Percentiles rank a stretch among this genome's conserved stretches.
Conservation (phyloP, 2,888 invertebrate species). For the Netelia inedita region DNA sequence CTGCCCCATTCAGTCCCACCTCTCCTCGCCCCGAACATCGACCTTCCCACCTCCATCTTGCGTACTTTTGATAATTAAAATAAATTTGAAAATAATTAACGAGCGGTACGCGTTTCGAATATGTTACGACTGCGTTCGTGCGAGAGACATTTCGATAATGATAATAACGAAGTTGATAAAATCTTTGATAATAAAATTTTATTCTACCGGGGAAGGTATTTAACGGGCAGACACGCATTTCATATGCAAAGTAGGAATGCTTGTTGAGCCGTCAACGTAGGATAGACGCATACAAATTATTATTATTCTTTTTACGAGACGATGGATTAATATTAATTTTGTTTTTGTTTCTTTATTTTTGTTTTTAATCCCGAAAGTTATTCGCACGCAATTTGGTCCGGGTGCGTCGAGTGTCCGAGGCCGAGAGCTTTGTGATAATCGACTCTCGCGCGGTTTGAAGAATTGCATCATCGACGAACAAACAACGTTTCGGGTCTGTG, state of each 20-base stretch:
- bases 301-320: not conserved
- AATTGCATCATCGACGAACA: constrained; percentile 62
- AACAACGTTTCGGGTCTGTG: constrained; percentile 54
- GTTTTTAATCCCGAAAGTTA: constrained; percentile 1
- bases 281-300: not conserved
- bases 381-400: constrained; percentile 10
- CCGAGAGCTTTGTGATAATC: constrained; percentile 20
- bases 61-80: not conserved
- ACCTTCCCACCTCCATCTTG: too few relatives aligned
- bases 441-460: constrained; percentile 43
- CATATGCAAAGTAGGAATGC: not conserved
- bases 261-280: not conserved
- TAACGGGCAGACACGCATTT: not conserved
- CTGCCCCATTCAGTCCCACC: not conserved
- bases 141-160: not conserved
- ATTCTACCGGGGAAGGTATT: constrained; percentile 21
- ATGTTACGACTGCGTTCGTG: not conserved
- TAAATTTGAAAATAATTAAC: not conserved
- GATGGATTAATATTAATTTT: not conserved
- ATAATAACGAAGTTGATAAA: not conserved
- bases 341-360: not conserved
- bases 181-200: constrained; percentile 39
- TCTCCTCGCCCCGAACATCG: too few relatives aligned
- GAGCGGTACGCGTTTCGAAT: not conserved
- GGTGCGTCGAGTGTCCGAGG: not conserved